phyloP scores from a whole-genome alignment of 2,797 vertebrate species.

The Sternarchorhynchus goeldii region DNA sequence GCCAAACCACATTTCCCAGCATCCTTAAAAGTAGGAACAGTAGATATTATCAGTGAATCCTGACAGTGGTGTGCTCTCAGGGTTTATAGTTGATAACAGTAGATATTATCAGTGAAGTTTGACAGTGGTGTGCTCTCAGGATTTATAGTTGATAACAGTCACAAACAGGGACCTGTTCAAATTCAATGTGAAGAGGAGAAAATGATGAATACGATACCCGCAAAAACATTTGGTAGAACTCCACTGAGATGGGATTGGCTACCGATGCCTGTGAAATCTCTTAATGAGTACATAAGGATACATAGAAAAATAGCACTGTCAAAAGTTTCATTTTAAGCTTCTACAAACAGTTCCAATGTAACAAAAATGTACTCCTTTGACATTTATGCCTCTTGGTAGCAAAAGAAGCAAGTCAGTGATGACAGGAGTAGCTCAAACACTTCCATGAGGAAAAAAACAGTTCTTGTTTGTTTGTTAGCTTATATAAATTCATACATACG shows the following conservation, averaged over 20 bases:
- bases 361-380: slow-evolving; percentile 60
- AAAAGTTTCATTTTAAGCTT: slow-evolving; percentile 70
- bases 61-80: slow-evolving; percentile 62
- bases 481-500: slow-evolving; percentile 58
- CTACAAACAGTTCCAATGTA: slow-evolving; percentile 65
- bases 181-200: slow-evolving; percentile 70
- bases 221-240: slow-evolving; percentile 66
- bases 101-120: slow-evolving; percentile 70
- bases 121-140: slow-evolving; percentile 63
- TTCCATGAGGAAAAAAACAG: slow-evolving; percentile 61
- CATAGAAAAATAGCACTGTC: slow-evolving; percentile 79
- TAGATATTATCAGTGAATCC: slow-evolving; percentile 70
- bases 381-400: slow-evolving; percentile 39
- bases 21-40: slow-evolving; percentile 66
- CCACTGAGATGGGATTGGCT: slow-evolving; percentile 53
- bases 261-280: slow-evolving; percentile 61
- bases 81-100: slow-evolving; percentile 62
- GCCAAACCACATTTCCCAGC: slow-evolving; percentile 69
- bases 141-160: slow-evolving; percentile 73
- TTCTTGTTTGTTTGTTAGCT: slow-evolving; percentile 54
- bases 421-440: slow-evolving; percentile 58
- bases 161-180: slow-evolving; percentile 69
- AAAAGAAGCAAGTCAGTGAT: slow-evolving; percentile 55
- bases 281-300: slow-evolving; percentile 68
- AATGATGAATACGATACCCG: slow-evolving; percentile 72